A percentile compares a stretch with the other conserved stretches of the same genome.
Conservation (phyloP, 2,888 invertebrate species). For the Diaphora mendica region DNA sequence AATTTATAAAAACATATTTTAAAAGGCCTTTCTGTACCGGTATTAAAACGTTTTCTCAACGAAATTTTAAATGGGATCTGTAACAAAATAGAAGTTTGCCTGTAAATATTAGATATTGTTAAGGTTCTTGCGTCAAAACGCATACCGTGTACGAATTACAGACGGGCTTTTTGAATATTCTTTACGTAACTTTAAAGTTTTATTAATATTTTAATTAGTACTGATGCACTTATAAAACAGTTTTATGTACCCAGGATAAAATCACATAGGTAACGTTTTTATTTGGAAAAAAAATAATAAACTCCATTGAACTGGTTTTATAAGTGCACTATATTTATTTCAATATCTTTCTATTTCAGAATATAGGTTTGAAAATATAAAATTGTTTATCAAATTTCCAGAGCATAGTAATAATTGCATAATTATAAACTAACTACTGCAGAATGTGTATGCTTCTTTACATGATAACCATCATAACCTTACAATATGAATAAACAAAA, state of each 20-base stretch:
- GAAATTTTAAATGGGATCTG: slow-evolving; percentile 16
- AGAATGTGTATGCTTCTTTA: slow-evolving; percentile 43
- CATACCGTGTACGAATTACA: not conserved
- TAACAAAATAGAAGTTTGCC: slow-evolving; percentile 13
- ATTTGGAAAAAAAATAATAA: slow-evolving; percentile 21
- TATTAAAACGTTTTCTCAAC: slow-evolving; percentile 17
- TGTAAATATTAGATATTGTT: slow-evolving; percentile 30
- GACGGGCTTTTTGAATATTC: slow-evolving; percentile 27
- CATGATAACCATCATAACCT: slow-evolving; percentile 21
- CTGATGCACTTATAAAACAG: slow-evolving; percentile 39
- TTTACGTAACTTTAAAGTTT: slow-evolving; percentile 17
- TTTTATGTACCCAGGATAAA: slow-evolving; percentile 24
- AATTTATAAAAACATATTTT: slow-evolving; percentile 29
- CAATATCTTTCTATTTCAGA: slow-evolving; percentile 14
- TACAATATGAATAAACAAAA: slow-evolving; percentile 32
- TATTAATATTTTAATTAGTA: slow-evolving; percentile 14
- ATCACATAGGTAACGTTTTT: slow-evolving; percentile 28
- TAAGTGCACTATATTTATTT: slow-evolving; percentile 34
- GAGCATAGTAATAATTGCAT: slow-evolving; percentile 25
- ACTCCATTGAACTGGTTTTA: slow-evolving; percentile 16
- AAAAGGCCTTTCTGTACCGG: slow-evolving; percentile 20
- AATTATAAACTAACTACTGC: slow-evolving; percentile 35
- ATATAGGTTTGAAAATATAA: slow-evolving; percentile 15
- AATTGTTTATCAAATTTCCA: slow-evolving; percentile 25
- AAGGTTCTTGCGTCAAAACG: slow-evolving; percentile 6